Base-by-base conservation (phyloP, 2,888 invertebrate genomes). In the Eristalis arbustorum region DNA sequence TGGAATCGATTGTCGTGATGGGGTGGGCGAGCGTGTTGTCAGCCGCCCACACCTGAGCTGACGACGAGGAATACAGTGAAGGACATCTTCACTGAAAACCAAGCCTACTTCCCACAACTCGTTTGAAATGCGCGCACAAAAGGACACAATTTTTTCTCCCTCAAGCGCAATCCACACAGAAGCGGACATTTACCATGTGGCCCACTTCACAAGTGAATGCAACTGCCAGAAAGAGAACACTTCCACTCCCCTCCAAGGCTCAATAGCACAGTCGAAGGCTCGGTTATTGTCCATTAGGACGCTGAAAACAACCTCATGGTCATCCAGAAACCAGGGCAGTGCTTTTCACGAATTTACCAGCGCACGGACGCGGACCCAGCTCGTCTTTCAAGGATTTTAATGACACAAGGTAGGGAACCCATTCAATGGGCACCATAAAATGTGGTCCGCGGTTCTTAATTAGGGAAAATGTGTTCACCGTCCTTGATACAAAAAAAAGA, bases 361-460 rank as follows among this genome's bases (percentile, higher is more conserved):
- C 28, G 25, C 5, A 5, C 42, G n/a, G 22, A 8, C 22, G 66
- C 34, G 31, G n/a, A n/a, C n/a, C n/a, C 22, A 22, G 42, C 11
- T n/a, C 3, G 23, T 28, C 22, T 42, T 37, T 23, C n/a, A 40
- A 25, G 59, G 56, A 61, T 66, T 71, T 79, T 14, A 57, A 64
- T 18, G 49, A 63, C 23, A 77, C 31, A 18, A 34, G 6, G 6
- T 0, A 3, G 23, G 22, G 64, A 64, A 31, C 59, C 49, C 59
- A 71, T 79, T 82, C 31, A 67, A 56, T 23, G 42, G 49, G 37
- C 62, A 63, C 31, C 49, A n/a, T 23, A 72, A 71, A 40, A n/a
- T 31, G 63, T 59, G 23, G 18, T 63, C 61, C 68, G 68, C 59
- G 69, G 42, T 69, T 62, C 74, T 66, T 79, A 79, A 84, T 84